Evolutionary conservation across 2,797 vertebrate genomes (phyloP).

Genomic region (Sandelia bainsii): DNA sequence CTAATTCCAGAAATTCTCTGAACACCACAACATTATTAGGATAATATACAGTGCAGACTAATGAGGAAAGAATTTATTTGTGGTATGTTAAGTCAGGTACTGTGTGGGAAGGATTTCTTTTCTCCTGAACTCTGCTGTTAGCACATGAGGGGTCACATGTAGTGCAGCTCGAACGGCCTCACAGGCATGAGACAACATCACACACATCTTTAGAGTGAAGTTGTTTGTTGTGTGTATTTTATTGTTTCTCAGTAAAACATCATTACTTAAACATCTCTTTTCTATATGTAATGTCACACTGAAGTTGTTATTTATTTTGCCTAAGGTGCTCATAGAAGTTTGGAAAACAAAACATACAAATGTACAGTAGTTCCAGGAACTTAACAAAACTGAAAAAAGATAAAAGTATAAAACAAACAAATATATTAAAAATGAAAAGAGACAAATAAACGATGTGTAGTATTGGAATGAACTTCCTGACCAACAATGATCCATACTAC

Average conservation of each 20-base stretch:
- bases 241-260: neutral
- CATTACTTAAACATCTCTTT: neutral
- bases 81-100: constrained; percentile 79
- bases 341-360: too few species aligned
- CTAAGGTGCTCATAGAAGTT: too few species aligned
- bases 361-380: too few species aligned
- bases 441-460: too few species aligned
- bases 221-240: neutral
- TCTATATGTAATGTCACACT: neutral
- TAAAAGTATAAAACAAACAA: too few species aligned
- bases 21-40: constrained; percentile 7
- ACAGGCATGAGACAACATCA: constrained; percentile 57
- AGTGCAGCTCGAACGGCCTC: constrained; percentile 58
- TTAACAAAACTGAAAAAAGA: too few species aligned
- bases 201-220: constrained; percentile 1
- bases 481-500: too few species aligned
- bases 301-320: too few species aligned
- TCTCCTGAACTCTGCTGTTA: constrained; percentile 61
- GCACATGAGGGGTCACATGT: constrained; percentile 85
- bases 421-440: too few species aligned
- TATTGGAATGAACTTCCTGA: too few species aligned
- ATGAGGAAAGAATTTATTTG: constrained; percentile 48
- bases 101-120: constrained; percentile 70
- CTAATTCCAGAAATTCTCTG: neutral
- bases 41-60: constrained; percentile 23